Conservation (phyloP, 2,797 vertebrate species). For the Gymnothorax reevesii region DNA sequence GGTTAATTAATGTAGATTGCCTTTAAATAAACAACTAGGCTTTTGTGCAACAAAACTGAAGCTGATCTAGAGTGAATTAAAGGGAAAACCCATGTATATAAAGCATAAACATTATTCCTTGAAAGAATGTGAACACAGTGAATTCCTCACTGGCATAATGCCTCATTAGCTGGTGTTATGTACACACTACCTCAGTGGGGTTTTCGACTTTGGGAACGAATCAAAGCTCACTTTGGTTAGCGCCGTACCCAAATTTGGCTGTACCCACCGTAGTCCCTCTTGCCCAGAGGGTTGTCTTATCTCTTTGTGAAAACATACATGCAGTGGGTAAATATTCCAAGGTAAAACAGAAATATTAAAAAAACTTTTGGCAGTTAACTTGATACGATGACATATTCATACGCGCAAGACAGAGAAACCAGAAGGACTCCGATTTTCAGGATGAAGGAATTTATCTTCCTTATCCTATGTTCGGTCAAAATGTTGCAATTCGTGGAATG, state of each 20-base stretch:
- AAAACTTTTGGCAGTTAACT: not conserved
- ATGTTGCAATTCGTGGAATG: not conserved
- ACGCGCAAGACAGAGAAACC: not conserved
- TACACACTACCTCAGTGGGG: not conserved
- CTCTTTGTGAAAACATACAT: too few relatives aligned
- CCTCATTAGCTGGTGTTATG: not conserved
- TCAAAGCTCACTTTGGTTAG: not conserved
- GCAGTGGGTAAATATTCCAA: not conserved
- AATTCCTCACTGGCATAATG: not conserved
- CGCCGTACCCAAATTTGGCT: not conserved
- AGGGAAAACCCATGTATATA: not conserved
- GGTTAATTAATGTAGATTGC: not conserved
- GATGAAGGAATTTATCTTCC: not conserved
- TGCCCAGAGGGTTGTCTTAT: too few relatives aligned
- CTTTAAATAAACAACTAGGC: too few relatives aligned
- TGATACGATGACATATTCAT: not conserved
- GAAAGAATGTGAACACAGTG: not conserved
- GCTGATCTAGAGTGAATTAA: not conserved
- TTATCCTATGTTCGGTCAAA: not conserved
- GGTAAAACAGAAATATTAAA: not conserved
- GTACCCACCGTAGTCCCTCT: too few relatives aligned
- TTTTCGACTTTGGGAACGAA: not conserved
- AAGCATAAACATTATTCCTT: not conserved
- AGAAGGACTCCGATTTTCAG: not conserved
- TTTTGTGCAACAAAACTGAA: not conserved